Conservation (phyloP, 2,797 vertebrate species). For the Smutsia temminckii region DNA sequence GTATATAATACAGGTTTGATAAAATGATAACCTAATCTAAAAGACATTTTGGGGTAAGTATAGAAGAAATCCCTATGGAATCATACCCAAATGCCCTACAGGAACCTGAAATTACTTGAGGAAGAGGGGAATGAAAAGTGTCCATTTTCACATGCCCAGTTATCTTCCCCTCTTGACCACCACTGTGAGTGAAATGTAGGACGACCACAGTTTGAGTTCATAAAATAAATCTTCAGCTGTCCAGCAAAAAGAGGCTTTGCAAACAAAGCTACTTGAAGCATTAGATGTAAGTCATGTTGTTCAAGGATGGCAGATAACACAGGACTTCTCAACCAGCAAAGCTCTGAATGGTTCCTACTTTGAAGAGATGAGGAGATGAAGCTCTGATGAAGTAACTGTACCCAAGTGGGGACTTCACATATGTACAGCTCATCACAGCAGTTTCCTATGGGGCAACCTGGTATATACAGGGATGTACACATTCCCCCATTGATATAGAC, state of each 20-base stretch:
- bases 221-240: conserved; percentile 7
- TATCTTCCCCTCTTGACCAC: background rate
- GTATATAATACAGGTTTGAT: background rate
- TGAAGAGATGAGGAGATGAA: background rate
- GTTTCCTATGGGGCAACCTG: background rate
- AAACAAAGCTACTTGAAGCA: conserved; percentile 33
- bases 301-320: background rate
- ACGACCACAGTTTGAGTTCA: background rate
- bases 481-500: background rate
- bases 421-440: background rate
- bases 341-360: background rate
- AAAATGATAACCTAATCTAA: background rate
- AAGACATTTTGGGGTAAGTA: conserved; percentile 1
- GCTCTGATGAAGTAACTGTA: background rate
- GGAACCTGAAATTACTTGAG: conserved; percentile 3
- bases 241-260: conserved; percentile 22
- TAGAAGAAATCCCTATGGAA: background rate
- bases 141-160: background rate
- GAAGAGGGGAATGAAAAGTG: background rate
- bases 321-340: background rate
- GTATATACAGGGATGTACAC: background rate
- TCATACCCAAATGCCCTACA: background rate
- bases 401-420: background rate
- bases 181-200: background rate
- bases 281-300: background rate